These are phyloP conservation scores for Phaethon lepturus DNA, from an alignment of 2,113 vertebrate species.

Conservation along the genomic window DNA sequence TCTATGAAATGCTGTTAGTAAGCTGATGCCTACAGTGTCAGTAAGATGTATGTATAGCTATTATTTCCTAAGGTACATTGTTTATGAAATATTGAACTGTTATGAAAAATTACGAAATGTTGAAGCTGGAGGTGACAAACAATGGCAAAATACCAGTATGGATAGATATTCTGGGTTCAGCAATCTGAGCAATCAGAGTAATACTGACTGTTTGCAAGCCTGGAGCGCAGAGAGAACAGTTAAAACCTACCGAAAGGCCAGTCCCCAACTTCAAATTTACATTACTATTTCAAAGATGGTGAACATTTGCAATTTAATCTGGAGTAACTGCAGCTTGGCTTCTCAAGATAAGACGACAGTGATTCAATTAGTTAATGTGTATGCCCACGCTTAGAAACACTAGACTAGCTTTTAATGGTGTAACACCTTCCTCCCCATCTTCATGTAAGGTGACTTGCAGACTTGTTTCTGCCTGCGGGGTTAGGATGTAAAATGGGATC, in stretches of 20 bases:
- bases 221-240: background rate
- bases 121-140: conserved; percentile 20
- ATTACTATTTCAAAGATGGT: background rate
- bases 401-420: conserved; percentile 39
- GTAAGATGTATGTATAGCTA: conserved; percentile 56
- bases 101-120: conserved; percentile 28
- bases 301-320: conserved; percentile 21
- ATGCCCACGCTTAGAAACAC: background rate
- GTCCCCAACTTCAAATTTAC: background rate
- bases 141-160: background rate
- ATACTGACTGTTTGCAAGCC: background rate
- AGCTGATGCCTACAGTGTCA: background rate
- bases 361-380: conserved; percentile 38
- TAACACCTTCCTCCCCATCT: conserved; percentile 1
- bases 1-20: conserved; percentile 54
- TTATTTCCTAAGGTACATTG: conserved; percentile 62
- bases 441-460: conserved; percentile 47
- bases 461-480: conserved; percentile 12
- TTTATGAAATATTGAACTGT: conserved; percentile 58
- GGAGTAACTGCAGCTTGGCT: background rate
- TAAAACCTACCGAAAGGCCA: background rate
- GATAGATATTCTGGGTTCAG: background rate
- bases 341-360: conserved; percentile 1
- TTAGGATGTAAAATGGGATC: conserved; percentile 49
- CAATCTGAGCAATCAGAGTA: background rate